Percentiles rank a stretch among this genome's conserved stretches.
phyloP scores from a whole-genome alignment of 2,797 vertebrate genomes.

The Lerista edwardsae region DNA sequence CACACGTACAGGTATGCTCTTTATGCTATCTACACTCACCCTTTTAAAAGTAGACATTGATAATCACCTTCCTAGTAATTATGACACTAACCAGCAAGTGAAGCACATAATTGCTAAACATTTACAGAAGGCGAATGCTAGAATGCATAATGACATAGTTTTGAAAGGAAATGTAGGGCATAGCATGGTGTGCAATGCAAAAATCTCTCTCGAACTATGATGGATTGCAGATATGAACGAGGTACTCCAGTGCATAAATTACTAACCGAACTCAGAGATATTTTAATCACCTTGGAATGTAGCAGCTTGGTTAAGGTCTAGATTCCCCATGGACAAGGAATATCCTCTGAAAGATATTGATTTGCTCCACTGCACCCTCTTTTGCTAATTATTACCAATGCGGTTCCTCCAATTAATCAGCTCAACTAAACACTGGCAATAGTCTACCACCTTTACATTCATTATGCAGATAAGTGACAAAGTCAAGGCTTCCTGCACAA shows the following conservation, averaged over 20 bases:
- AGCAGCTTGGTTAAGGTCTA: conserved; percentile 62
- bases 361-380: conserved; percentile 75
- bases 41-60: conserved; percentile 21
- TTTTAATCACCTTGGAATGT: conserved; percentile 46
- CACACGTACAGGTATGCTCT: neutral
- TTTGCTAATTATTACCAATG: conserved; percentile 82
- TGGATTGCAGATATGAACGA: conserved; percentile 33
- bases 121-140: conserved; percentile 26
- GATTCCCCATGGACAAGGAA: conserved; percentile 59
- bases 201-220: neutral
- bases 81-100: conserved; percentile 18
- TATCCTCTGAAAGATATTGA: conserved; percentile 73
- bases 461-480: conserved; percentile 79
- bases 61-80: conserved; percentile 34
- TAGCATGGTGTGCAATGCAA: neutral
- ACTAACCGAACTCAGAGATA: conserved; percentile 48
- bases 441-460: conserved; percentile 76
- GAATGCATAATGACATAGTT: conserved; percentile 6
- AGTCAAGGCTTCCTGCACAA: conserved; percentile 70
- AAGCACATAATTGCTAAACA: conserved; percentile 34
- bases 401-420: conserved; percentile 77
- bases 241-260: conserved; percentile 58
- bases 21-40: neutral
- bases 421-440: conserved; percentile 75
- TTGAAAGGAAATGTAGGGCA: neutral